Conservation (phyloP, 2,797 vertebrate genomes). For the Acrossocheilus wenchowensis region DNA sequence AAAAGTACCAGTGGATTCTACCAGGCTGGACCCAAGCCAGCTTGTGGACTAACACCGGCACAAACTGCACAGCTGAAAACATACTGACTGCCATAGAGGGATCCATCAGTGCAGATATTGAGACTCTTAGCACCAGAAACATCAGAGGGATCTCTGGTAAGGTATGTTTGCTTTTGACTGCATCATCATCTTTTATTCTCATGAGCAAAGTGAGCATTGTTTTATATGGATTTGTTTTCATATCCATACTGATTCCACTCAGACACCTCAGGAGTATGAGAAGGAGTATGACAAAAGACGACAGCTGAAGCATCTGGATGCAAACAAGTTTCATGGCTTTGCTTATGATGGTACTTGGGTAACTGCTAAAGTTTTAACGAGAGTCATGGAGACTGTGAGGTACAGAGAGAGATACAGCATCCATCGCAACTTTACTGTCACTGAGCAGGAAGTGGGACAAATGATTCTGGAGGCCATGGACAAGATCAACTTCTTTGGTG, state of each 20-base stretch:
- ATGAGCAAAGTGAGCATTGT: not conserved
- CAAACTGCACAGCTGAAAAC: constrained; percentile 78
- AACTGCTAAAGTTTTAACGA: constrained; percentile 82
- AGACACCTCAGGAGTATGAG: constrained; percentile 90
- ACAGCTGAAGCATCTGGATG: constrained; percentile 69
- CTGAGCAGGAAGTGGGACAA: constrained; percentile 77
- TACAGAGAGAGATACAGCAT: constrained; percentile 77
- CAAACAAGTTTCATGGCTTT: constrained; percentile 85
- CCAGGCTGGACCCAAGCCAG: constrained; percentile 78
- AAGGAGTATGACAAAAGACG: constrained; percentile 81
- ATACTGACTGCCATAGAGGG: constrained; percentile 86
- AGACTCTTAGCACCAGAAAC: constrained; percentile 77
- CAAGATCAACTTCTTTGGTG: constrained; percentile 86
- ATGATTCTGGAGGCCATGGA: constrained; percentile 88
- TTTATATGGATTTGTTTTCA: not conserved
- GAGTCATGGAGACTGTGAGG: constrained; percentile 82
- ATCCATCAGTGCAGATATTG: constrained; percentile 84
- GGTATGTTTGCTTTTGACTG: constrained; percentile 74
- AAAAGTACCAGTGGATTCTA: constrained; percentile 90
- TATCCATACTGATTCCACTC: constrained; percentile 13
- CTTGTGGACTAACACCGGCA: constrained; percentile 80
- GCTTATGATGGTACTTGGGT: constrained; percentile 93
- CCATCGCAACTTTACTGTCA: constrained; percentile 81
- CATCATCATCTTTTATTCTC: not conserved
- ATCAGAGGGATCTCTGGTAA: constrained; percentile 86